These are phyloP conservation scores for Oscheius sp. DNA, from an alignment of 1,140 invertebrate species.

Conservation along the genomic window DNA sequence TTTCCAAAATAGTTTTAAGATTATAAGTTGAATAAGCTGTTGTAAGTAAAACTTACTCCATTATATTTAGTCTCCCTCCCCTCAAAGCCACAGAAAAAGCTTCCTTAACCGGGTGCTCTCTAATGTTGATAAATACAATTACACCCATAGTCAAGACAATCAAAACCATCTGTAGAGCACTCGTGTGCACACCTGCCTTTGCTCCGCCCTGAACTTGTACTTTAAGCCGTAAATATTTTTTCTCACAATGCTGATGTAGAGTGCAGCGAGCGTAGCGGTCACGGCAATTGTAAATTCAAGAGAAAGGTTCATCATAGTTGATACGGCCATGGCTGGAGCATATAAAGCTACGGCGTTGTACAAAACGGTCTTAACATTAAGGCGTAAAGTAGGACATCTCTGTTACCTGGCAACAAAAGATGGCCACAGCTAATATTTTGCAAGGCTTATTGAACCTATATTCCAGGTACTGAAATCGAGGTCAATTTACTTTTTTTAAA, in stretches of 20 bases:
- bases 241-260: slow-evolving; percentile 47
- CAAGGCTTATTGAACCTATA: slow-evolving; percentile 37
- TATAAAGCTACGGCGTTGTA: slow-evolving; percentile 50
- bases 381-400: not conserved
- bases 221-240: not conserved
- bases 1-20: too few relatives aligned
- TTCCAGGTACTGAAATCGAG: slow-evolving; percentile 45
- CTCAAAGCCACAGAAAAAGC: slow-evolving; percentile 15
- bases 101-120: slow-evolving; percentile 10
- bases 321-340: slow-evolving; percentile 48
- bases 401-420: slow-evolving; percentile 44
- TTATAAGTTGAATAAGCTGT: not conserved
- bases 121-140: slow-evolving; percentile 38
- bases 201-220: slow-evolving; percentile 47
- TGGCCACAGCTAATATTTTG: slow-evolving; percentile 38
- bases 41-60: slow-evolving; percentile 26
- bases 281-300: slow-evolving; percentile 40
- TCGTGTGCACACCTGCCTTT: slow-evolving; percentile 49
- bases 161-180: slow-evolving; percentile 50
- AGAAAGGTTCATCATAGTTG: slow-evolving; percentile 35
- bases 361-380: slow-evolving; percentile 42
- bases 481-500: not conserved
- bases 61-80: slow-evolving; percentile 18
- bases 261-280: slow-evolving; percentile 44
- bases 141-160: slow-evolving; percentile 42